These are phyloP conservation scores for Eristalis tenax DNA, from an alignment of 2,888 invertebrate species.

Conservation along the genomic window DNA sequence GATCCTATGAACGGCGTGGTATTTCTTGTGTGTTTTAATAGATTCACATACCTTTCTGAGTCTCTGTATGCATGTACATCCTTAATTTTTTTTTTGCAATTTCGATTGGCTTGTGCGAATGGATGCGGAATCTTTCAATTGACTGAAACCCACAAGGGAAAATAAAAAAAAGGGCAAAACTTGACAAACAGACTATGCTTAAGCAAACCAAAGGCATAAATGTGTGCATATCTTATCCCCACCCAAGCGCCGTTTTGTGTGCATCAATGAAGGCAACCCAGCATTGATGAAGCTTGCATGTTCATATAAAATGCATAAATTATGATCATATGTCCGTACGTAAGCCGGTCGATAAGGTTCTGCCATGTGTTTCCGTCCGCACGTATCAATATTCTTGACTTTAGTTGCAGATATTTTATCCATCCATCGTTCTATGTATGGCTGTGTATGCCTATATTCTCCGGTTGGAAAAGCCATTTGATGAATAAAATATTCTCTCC, in stretches of 20 bases:
- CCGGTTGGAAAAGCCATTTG: slow-evolving; percentile 48
- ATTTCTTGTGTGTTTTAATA: slow-evolving; percentile 60
- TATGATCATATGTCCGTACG: slow-evolving; percentile 56
- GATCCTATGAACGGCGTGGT: slow-evolving; percentile 16
- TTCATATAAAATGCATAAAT: slow-evolving; percentile 71
- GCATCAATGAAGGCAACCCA: slow-evolving; percentile 21
- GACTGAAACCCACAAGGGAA: neutral
- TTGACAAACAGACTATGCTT: slow-evolving; percentile 25
- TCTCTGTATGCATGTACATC: neutral
- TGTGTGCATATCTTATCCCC: slow-evolving; percentile 62
- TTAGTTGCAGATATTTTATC: slow-evolving; percentile 67
- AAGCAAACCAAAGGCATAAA: slow-evolving; percentile 31
- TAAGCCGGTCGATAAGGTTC: slow-evolving; percentile 53
- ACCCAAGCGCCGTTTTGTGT: slow-evolving; percentile 31
- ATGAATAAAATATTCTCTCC: slow-evolving; percentile 64
- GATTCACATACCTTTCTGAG: slow-evolving; percentile 3
- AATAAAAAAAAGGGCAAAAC: neutral
- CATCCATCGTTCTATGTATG: slow-evolving; percentile 16
- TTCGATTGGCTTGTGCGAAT: slow-evolving; percentile 39
- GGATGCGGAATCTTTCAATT: slow-evolving; percentile 48
- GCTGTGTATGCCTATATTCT: slow-evolving; percentile 1
- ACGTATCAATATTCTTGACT: slow-evolving; percentile 65
- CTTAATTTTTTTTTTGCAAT: neutral
- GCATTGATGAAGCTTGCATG: slow-evolving; percentile 36
- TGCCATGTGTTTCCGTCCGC: slow-evolving; percentile 32